A percentile compares a stretch with the other conserved stretches of the same genome.
These are phyloP conservation scores for Zoroaster sp. DNA, from an alignment of 53 echinoderm and acorn worm genomes.

Conservation along the genomic window DNA sequence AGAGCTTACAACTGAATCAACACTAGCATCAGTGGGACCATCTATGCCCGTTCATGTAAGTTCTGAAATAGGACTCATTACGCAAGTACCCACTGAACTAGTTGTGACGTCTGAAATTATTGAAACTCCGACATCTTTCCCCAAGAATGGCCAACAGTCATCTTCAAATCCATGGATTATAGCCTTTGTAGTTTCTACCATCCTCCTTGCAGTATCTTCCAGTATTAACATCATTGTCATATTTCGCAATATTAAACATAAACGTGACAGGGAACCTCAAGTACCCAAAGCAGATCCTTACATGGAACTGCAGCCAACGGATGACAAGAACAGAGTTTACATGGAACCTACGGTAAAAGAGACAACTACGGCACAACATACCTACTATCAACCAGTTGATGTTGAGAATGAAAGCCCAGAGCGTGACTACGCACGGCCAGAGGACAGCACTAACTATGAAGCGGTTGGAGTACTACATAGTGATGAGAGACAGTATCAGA, in stretches of 20 bases:
- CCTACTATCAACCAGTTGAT: background rate
- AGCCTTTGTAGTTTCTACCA: background rate
- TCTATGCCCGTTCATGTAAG: too few relatives aligned
- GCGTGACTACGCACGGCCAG: background rate
- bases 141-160: background rate
- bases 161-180: background rate
- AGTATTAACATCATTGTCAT: background rate
- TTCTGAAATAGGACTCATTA: too few relatives aligned
- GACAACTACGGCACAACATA: background rate
- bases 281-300: background rate
- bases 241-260: background rate
- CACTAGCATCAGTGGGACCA: too few relatives aligned
- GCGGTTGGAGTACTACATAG: background rate
- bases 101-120: too few relatives aligned
- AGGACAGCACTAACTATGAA: background rate
- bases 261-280: background rate
- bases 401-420: background rate
- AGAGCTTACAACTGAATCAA: background rate
- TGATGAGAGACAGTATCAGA: background rate
- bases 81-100: too few relatives aligned
- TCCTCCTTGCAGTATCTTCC: background rate
- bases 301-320: slow-evolving; percentile 40
- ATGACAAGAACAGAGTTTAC: slow-evolving; percentile 14
- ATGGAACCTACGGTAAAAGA: background rate
- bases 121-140: too few relatives aligned